A percentile compares a stretch with the other conserved stretches of the same genome.
Conservation (phyloP, 2,797 vertebrate species). For the Emys orbicularis region DNA sequence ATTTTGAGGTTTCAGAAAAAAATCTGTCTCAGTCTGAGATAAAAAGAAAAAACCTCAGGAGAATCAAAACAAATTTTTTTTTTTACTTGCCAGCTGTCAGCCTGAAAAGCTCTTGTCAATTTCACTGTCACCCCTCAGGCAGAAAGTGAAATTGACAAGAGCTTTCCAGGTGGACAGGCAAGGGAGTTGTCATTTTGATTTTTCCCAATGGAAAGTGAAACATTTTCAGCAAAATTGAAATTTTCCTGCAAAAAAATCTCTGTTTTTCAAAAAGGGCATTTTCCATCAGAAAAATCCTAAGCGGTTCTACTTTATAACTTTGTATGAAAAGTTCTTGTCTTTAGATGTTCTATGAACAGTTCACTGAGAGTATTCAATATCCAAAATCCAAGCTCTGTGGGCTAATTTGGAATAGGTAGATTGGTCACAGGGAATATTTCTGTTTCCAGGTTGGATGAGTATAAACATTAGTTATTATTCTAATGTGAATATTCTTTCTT, state of each 20-base stretch:
- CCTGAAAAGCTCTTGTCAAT: not conserved
- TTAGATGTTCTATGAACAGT: not conserved
- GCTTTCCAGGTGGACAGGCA: not conserved
- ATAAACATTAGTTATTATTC: not conserved
- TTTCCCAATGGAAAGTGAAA: not conserved
- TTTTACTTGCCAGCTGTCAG: not conserved
- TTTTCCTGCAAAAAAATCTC: not conserved
- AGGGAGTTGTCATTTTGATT: not conserved
- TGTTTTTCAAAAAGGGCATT: not conserved
- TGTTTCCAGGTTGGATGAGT: not conserved
- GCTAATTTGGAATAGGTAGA: not conserved
- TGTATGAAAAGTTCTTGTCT: not conserved
- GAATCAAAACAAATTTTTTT: not conserved
- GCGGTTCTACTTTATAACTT: not conserved
- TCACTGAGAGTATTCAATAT: not conserved
- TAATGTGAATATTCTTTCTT: not conserved
- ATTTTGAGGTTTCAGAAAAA: constrained; percentile 18
- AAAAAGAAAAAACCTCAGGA: not conserved
- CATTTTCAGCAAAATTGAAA: not conserved
- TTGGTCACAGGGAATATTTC: not conserved
- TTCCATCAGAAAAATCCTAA: not conserved
- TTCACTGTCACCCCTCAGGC: not conserved
- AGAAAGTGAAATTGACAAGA: not conserved
- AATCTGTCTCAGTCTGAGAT: not conserved
- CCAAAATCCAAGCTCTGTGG: not conserved